Base-by-base conservation (phyloP, 2,113 vertebrate species). In the Sebastes fasciatus region DNA sequence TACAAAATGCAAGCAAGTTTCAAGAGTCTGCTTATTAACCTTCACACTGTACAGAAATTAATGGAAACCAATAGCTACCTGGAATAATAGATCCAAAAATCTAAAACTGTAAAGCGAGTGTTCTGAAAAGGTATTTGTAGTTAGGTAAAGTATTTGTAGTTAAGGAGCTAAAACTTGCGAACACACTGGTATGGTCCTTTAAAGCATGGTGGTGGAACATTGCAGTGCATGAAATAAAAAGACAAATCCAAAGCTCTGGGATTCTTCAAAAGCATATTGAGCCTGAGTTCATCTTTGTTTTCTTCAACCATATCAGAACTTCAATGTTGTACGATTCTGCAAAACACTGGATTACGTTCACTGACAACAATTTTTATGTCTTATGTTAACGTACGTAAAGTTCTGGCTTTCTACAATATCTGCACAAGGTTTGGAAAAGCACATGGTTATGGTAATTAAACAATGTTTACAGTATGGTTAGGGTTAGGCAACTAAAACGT, bases 131-230 rank as follows among this genome's bases (percentile, higher is more conserved):
- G 11, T 10, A 34, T 34, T 8, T 10, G 69, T 13, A 43, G 13
- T 49, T 61, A 48, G 10, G 21, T 43, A 57, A 57, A 2, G 5
- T 5, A 49, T 74, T 68, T 76, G 63, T 42, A 21, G 68, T 42
- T 13, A 4, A 65, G 49, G 49, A 75, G 48, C 62, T 62, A 8
- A 79, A 78, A 23, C 5, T 2, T 45, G 48, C 5, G n/a, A 73
- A 61, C 14, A 62, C 83, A 40, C 19, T 40, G 52, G 49, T 80
- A 6, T 1, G 26, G 51, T 75, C 65, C 46, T 73, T 73, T 78
- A 86, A 74, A 78, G 79, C 79, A 70, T 67, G 55, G 57, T 16
- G 40, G 5, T 78, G 42, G 7, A 83, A 78, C 4, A 51, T 64
- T 45, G 8, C 13, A 40, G 21, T 74, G 78, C 74, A 52, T 85